Evolutionary conservation across 2,888 invertebrate species (phyloP), one percentile per base, ranked within the genome.

Genomic region (Ornithoptera priamus): DNA sequence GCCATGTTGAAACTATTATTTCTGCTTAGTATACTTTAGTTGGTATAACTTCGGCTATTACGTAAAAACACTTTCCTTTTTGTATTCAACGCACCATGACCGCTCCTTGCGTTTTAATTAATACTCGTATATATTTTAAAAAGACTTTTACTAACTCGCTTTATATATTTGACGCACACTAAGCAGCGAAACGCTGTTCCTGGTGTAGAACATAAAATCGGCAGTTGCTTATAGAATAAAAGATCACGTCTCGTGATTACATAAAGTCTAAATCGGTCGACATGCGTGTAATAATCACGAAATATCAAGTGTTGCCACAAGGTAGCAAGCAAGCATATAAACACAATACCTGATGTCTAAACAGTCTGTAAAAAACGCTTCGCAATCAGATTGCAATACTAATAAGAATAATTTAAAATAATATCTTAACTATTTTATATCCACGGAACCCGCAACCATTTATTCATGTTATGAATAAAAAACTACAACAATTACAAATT

Each of bases 231-330:
- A 36, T 42, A 59, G 30, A 56, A 39, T 59, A 62, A 70, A 63
- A 70, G 53, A 63, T 67, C 70, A 70, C 70, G 67, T 70, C 20
- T 50, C 18, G 20, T 22, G 59, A 66, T 70, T 67, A 67, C 63
- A 42, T 59, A 67, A 70, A 42, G 24, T 56, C 56, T 62, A 67
- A 62, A 67, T 62, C 53, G 17, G 20, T 59, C 30, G 63, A 63
- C 66, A 67, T 59, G 70, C 70, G 24, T 70, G 63, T 62, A 60
- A 63, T 63, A 60, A 66, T 66, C 70, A 70, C 63, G 63, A 67
- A 67, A 70, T 58, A 57, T 57, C 22, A 59, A 30, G 24, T 46
- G 58, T 50, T 20, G 17, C 57, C 57, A 57, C 57, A 18, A 20
- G 18, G 46, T n/a, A 39, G 10, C 57, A 20, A 39, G 10, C 57